phyloP scores from a whole-genome alignment of 2,797 vertebrate species.

The Argentina silus region DNA sequence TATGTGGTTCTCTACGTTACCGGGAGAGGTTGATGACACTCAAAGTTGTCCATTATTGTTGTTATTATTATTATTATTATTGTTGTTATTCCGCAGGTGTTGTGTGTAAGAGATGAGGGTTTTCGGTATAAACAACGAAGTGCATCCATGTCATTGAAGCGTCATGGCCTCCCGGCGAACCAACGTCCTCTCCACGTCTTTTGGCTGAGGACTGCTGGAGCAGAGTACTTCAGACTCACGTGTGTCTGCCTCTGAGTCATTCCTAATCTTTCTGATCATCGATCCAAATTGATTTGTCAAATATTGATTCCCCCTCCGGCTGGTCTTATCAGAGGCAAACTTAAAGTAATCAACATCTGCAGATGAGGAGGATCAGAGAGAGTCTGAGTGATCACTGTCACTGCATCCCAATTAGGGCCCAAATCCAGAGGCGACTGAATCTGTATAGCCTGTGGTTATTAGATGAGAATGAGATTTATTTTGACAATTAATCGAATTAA shows the following conservation, averaged over 20 bases:
- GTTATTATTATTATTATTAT: no score
- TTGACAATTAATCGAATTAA: no score
- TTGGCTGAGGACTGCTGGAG: constrained; percentile 43
- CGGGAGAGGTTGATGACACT: background rate
- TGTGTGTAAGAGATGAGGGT: background rate
- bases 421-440: constrained; percentile 16
- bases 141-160: constrained; percentile 37
- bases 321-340: constrained; percentile 69
- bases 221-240: constrained; percentile 41
- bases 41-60: no score
- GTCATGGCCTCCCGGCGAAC: background rate
- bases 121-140: background rate
- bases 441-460: background rate
- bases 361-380: constrained; percentile 63
- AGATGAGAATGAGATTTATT: no score
- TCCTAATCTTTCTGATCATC: constrained; percentile 67
- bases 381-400: constrained; percentile 51
- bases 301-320: constrained; percentile 62
- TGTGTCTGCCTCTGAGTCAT: constrained; percentile 24
- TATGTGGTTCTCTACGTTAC: background rate
- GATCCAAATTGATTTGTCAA: constrained; percentile 67
- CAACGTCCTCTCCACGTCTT: constrained; percentile 18
- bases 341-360: constrained; percentile 63
- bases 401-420: constrained; percentile 57
- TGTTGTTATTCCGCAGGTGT: no score